A percentile compares a stretch with the other conserved stretches of the same genome.
These are phyloP conservation scores for Phaenicophaeus curvirostris DNA, from an alignment of 2,797 vertebrate species.

Conservation along the genomic window DNA sequence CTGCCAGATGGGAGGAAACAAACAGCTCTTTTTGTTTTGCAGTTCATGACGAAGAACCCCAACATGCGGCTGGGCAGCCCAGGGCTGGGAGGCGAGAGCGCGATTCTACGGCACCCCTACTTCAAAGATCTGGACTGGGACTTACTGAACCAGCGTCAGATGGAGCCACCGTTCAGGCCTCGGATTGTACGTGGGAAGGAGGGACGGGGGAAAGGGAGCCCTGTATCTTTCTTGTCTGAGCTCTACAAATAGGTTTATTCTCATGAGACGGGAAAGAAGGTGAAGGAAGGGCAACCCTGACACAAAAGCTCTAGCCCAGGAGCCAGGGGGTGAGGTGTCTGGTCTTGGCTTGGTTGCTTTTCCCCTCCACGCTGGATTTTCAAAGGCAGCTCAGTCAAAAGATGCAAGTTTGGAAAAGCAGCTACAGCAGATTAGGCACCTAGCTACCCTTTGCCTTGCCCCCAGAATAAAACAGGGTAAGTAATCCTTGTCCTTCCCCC, in stretches of 20 bases:
- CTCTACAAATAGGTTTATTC: neutral
- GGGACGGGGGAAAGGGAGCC: neutral
- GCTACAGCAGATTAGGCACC: neutral
- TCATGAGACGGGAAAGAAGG: neutral
- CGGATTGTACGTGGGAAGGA: constrained; percentile 87
- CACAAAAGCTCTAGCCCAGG: neutral
- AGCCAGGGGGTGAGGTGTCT: neutral
- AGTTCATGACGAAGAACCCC: constrained; percentile 96
- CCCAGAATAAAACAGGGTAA: neutral
- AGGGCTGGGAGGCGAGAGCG: constrained; percentile 84
- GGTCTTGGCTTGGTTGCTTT: neutral
- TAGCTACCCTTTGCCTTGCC: neutral
- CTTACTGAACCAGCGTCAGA: constrained; percentile 86
- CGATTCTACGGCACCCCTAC: constrained; percentile 88
- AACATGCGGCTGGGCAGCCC: constrained; percentile 88
- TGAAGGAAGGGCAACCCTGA: neutral
- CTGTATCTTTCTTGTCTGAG: neutral
- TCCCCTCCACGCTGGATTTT: neutral
- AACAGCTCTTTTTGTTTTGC: constrained; percentile 46
- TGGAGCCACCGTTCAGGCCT: constrained; percentile 95
- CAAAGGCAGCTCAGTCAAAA: neutral
- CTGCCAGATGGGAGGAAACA: constrained; percentile 24
- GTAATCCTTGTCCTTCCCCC: neutral
- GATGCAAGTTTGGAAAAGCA: neutral
- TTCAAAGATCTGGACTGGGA: constrained; percentile 91